Evolutionary conservation across 2,888 invertebrate genomes (phyloP).

Genomic region (Pandemis heparana): DNA sequence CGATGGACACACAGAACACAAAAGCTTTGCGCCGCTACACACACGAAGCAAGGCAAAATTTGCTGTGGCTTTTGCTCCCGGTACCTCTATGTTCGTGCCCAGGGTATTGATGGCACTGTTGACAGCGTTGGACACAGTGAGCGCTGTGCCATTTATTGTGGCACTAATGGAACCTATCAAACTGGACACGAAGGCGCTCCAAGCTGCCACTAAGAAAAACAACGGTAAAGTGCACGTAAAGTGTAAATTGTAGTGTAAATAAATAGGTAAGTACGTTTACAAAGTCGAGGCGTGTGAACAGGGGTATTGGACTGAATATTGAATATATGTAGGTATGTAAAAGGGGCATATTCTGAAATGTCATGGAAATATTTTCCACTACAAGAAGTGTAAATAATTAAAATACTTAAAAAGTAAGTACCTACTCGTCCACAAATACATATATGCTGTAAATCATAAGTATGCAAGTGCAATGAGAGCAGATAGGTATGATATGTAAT

Average conservation of each 20-base stretch:
- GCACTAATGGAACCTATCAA: conserved; percentile 74
- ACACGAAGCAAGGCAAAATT: conserved; percentile 1
- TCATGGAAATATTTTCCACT: background rate
- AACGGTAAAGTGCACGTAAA: conserved; percentile 22
- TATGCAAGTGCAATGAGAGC: background rate
- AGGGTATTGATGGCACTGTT: conserved; percentile 75
- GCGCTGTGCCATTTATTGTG: conserved; percentile 66
- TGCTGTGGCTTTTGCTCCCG: background rate
- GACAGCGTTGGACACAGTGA: conserved; percentile 64
- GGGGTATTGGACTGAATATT: no score
- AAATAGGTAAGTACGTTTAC: background rate
- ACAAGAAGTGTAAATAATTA: background rate
- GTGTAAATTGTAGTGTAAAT: conserved; percentile 12
- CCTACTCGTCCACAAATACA: no score
- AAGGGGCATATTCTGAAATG: background rate
- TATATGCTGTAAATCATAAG: no score
- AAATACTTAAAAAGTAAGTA: no score
- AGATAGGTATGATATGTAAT: no score
- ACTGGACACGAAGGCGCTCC: conserved; percentile 71
- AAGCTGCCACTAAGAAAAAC: conserved; percentile 66
- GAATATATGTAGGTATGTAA: background rate
- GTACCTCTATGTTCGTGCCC: conserved; percentile 77
- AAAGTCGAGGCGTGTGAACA: background rate
- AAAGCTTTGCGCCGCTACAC: background rate
- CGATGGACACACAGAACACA: background rate